phyloP scores from a whole-genome alignment of 2,113 vertebrate genomes.

The Eonycteris spelaea region DNA sequence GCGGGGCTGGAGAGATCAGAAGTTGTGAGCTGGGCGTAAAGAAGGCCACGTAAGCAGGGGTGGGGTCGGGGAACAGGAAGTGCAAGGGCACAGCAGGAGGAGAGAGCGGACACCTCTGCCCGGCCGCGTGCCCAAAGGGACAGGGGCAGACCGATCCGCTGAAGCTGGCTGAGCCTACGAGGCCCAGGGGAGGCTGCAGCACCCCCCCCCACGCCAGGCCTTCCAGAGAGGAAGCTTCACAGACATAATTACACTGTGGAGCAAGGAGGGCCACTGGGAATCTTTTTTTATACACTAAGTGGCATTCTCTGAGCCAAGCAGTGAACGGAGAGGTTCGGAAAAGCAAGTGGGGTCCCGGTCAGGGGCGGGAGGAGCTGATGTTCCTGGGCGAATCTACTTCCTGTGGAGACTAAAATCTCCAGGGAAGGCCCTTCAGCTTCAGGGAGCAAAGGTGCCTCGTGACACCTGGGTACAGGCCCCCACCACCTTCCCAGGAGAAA shows the following conservation, averaged over 20 bases:
- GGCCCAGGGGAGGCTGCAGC: not conserved
- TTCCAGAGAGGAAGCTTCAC: not conserved
- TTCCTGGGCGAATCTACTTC: not conserved
- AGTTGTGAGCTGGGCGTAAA: not conserved
- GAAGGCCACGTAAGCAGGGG: fast-evolving
- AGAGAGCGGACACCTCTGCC: not conserved
- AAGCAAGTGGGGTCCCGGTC: not conserved
- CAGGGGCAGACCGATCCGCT: not conserved
- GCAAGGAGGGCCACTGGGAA: not conserved
- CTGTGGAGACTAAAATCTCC: not conserved
- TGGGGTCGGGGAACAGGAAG: not conserved
- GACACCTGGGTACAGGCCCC: not conserved
- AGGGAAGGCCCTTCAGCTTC: not conserved
- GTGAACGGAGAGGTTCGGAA: not conserved
- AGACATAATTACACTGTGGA: not conserved
- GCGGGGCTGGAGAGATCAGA: not conserved
- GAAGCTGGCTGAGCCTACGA: fast-evolving
- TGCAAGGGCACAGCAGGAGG: not conserved
- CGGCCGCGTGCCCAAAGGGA: not conserved
- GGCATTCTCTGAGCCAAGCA: not conserved
- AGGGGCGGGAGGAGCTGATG: not conserved
- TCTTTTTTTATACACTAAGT: not conserved
- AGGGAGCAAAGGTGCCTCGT: not conserved
- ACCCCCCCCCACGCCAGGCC: not conserved
- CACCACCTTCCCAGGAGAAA: not conserved